A percentile compares a stretch with the other conserved stretches of the same genome.
Conservation (phyloP, 2,888 invertebrate genomes). For the Ypsolopha scabrella region DNA sequence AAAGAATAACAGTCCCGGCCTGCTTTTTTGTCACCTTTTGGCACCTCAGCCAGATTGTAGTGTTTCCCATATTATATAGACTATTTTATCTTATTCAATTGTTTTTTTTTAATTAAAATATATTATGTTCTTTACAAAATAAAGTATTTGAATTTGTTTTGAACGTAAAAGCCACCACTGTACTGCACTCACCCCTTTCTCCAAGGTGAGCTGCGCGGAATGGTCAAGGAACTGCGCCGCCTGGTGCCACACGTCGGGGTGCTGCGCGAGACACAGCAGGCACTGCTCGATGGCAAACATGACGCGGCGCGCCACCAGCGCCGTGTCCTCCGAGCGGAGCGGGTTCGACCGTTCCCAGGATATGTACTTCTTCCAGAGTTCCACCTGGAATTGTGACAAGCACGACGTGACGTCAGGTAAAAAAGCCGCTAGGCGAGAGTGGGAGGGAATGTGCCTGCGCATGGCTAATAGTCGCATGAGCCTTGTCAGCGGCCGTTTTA, state of each 20-base stretch:
- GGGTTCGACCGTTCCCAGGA: constrained; percentile 98
- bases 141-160: background rate
- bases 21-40: too few species aligned
- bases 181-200: constrained; percentile 85
- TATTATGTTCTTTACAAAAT: too few species aligned
- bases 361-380: constrained; percentile 99
- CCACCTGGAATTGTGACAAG: constrained; percentile 74
- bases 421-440: too few species aligned
- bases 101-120: too few species aligned
- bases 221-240: constrained; percentile 97
- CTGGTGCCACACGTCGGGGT: constrained; percentile 99
- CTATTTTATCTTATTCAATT: too few species aligned
- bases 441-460: too few species aligned
- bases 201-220: constrained; percentile 91
- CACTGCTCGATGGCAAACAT: constrained; percentile 93
- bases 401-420: too few species aligned
- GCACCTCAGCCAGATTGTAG: too few species aligned
- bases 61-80: too few species aligned
- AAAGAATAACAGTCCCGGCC: too few species aligned
- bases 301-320: constrained; percentile 91
- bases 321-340: constrained; percentile 94
- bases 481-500: too few species aligned
- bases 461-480: too few species aligned
- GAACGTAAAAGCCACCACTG: background rate
- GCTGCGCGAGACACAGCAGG: constrained; percentile 94